Base-by-base conservation (phyloP, 1,140 invertebrate genomes). In the Eupristina koningsbergeri region DNA sequence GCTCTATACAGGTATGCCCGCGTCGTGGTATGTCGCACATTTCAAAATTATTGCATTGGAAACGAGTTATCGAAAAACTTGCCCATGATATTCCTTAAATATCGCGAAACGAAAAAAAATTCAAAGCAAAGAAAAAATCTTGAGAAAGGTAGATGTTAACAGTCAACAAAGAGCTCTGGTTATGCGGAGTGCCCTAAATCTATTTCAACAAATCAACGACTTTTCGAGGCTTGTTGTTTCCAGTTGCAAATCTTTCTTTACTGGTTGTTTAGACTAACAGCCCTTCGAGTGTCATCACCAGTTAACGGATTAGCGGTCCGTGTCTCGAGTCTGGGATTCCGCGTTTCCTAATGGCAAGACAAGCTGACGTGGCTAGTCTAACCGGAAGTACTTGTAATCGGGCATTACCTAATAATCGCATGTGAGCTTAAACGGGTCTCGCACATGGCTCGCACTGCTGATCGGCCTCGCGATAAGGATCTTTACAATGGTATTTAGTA, bases 121-220 rank as follows among this genome's bases (percentile, higher is more conserved):
- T 9, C 3, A 19, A 17, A 17, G 7, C 6, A 29, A 19, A n/a
- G 2, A 74, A 31, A 50, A 74, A 45, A 74, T 29, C 6, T 13
- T 3, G 29, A 64, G 17, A 22, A 26, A 41, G 36, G 36, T 39
- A 9, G 7, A 71, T 22, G 36, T 13, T 45, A 15, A 19, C 17
- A 47, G 3, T n/a, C 17, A 29, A 50, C 45, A 76, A 76, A 58
- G 36, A n/a, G n/a, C 8, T 15, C 39, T 41, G 3, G 19, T 34
- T 75, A 8, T 80, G 0, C 45, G 31, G 36, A 34, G 47, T 9
- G 31, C 3, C 47, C 45, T 11, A 22, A n/a, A 69, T 80, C 15
- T 15, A 53, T 80, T 80, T 80, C 67, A 80, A 71, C 79, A 71
- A 80, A 80, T 80, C 79, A 80, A 80, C 79, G 34, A 71, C 67